Base-by-base conservation (phyloP, 1,140 invertebrate species). In the Halictus rubicundus region DNA sequence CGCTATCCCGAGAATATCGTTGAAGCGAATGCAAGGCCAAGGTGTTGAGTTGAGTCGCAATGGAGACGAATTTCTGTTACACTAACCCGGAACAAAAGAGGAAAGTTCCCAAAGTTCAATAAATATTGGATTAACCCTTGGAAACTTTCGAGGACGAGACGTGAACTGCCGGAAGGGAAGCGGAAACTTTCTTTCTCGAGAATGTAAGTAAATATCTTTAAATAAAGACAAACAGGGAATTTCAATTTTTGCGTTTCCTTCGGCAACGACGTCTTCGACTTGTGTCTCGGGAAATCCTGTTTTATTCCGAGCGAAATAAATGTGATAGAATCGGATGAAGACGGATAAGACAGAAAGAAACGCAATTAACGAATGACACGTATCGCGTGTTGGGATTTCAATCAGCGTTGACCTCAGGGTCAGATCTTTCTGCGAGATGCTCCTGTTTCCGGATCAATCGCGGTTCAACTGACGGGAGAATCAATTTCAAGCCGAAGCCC, bases 91-190 rank as follows among this genome's bases (percentile, higher is more conserved):
- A 46, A 76, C 46, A 54, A 57, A 60, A 46, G 32, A 39, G 3
- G 12, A n/a, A 57, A 57, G 21, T 57, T 57, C n/a, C 54, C 54
- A 7, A 21, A n/a, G 54, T 57, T 57, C 59, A 27, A 25, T 61
- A 61, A 61, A 61, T 27, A 61, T 61, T 61, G 27, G 25, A 27
- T 61, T 27, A 61, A 61, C 54, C 54, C 19, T n/a, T 9, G 54
- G 54, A 8, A 27, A 61, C 3, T 61, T 61, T 27, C 21, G 12
- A 61, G 59, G 27, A 14, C 23, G 4, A 25, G 27, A 21, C n/a
- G 54, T n/a, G n/a, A 57, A 57, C 54, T n/a, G 54, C 54, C n/a
- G 54, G 54, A n/a, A 57, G 54, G 54, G 54, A n/a, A n/a, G 19
- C 21, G 6, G 54, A 6, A 57, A 57, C 54, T 57, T 57, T 57